These are phyloP conservation scores for Heliconius ismenius DNA, from an alignment of 2,888 invertebrate genomes.

Conservation along the genomic window DNA sequence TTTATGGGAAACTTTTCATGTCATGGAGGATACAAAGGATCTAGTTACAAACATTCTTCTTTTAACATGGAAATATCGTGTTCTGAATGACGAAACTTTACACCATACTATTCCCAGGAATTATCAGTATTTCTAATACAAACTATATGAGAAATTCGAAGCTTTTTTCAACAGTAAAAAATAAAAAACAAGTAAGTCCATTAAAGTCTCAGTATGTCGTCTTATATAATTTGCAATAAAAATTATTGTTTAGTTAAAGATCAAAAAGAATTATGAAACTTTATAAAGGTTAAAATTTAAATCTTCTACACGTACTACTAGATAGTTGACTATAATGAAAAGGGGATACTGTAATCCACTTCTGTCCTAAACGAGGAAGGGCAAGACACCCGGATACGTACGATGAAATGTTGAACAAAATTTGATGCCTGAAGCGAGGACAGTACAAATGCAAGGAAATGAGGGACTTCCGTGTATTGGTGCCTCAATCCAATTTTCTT, in stretches of 20 bases:
- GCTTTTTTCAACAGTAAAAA: neutral
- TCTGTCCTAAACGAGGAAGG: slow-evolving; percentile 53
- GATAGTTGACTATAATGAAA: neutral
- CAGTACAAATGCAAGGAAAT: slow-evolving; percentile 76
- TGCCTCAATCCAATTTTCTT: slow-evolving; percentile 74
- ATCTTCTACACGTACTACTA: neutral
- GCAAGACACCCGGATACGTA: slow-evolving; percentile 67
- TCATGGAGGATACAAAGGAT: neutral
- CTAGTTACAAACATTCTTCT: neutral
- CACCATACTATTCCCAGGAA: neutral
- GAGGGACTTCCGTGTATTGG: slow-evolving; percentile 75
- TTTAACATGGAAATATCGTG: neutral
- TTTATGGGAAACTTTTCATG: neutral
- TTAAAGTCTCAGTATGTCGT: too few species aligned
- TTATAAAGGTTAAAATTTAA: neutral
- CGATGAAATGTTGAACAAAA: slow-evolving; percentile 65
- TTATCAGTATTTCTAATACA: slow-evolving; percentile 1
- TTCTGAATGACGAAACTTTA: neutral
- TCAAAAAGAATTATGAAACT: too few species aligned
- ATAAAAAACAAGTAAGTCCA: neutral
- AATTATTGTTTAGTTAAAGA: too few species aligned
- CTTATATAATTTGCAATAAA: too few species aligned
- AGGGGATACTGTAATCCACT: slow-evolving; percentile 18
- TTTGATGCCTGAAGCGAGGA: slow-evolving; percentile 67
- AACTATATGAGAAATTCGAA: neutral